Base-by-base conservation (phyloP, 2,888 invertebrate genomes). In the Tenthredo livida region DNA sequence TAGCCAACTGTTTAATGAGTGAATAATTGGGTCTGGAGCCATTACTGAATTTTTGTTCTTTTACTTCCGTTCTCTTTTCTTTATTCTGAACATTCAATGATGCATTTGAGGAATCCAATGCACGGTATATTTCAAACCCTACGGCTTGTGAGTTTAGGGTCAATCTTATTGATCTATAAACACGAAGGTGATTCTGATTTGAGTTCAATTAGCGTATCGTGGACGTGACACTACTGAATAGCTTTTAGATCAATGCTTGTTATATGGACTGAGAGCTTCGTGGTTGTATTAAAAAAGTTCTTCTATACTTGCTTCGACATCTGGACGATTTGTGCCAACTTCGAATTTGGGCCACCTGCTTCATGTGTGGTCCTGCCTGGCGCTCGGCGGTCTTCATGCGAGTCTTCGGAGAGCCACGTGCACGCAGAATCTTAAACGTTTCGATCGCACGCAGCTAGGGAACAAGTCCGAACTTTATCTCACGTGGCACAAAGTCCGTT, bases 321-420 rank as follows among this genome's bases (percentile, higher is more conserved):
- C 21, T 58, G 58, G 37, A 37, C n/a, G 21, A 21, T n/a, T 40
- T 17, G 2, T 80, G 21, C 58, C 50, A 29, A 54, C 25, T 54
- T n/a, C 3, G 70, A 47, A 47, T 84, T 84, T 7, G 54, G 9
- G 33, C n/a, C 73, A 75, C 54, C 33, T 67, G 21, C 84, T 40
- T 29, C 77, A 84, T 84, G 84, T 84, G 84, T 84, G 84, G 84
- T 84, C 67, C 75, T 84, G 40, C 33, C 2, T 29, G 29, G 54
- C n/a, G 29, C 77, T 77, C 17, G 43, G 50, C 29, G 77, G 29
- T 77, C 50, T 54, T 43, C 29, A 43, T 47, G 47, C 47, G 29
- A 65, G 78, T 29, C 47, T 25, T 33, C 21, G 65, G 10, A 67
- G 12, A 21, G 40, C 40, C 80, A 80, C 37, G 80, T 61, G 80